Base-by-base conservation (phyloP, 1,140 invertebrate genomes). In the Gonioctena quinquepunctata region DNA sequence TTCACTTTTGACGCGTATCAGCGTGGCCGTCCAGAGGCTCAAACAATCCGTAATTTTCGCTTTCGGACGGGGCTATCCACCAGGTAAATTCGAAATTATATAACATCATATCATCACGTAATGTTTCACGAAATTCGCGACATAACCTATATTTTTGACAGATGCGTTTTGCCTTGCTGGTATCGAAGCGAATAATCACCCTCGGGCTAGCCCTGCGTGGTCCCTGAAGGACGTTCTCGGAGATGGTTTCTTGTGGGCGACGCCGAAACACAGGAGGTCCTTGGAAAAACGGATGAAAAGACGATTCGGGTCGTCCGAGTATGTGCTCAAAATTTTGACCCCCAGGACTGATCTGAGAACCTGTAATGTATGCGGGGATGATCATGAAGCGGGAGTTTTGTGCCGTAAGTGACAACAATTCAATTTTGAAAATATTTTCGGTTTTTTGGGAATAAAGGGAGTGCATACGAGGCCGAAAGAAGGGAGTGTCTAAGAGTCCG, bases 391-490 rank as follows among this genome's bases (percentile, higher is more conserved):
- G 54, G 87, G 89, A 23, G 84, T 88, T 57, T 83, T 97, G 25
- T 97, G 96, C 83, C 88, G 94, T 94, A 89, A 88, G 86, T 87
- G 79, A n/a, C n/a, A n/a, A n/a, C n/a, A n/a, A n/a, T n/a, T n/a
- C n/a, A n/a, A n/a, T n/a, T n/a, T n/a, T n/a, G n/a, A n/a, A n/a
- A n/a, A n/a, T n/a, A n/a, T n/a, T n/a, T n/a, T n/a, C n/a, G n/a
- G n/a, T n/a, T n/a, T n/a, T n/a, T n/a, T n/a, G n/a, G n/a, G n/a
- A n/a, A n/a, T n/a, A n/a, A n/a, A n/a, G n/a, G n/a, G n/a, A n/a
- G n/a, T n/a, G n/a, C n/a, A n/a, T n/a, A n/a, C n/a, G n/a, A n/a
- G n/a, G n/a, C n/a, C n/a, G n/a, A n/a, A n/a, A n/a, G n/a, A n/a
- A n/a, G n/a, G n/a, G n/a, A n/a, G n/a, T n/a, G n/a, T n/a, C n/a